Percentiles rank a stretch among this genome's conserved stretches.
Conservation (phyloP, 2,797 vertebrate species). For the Poecilia gillii region DNA sequence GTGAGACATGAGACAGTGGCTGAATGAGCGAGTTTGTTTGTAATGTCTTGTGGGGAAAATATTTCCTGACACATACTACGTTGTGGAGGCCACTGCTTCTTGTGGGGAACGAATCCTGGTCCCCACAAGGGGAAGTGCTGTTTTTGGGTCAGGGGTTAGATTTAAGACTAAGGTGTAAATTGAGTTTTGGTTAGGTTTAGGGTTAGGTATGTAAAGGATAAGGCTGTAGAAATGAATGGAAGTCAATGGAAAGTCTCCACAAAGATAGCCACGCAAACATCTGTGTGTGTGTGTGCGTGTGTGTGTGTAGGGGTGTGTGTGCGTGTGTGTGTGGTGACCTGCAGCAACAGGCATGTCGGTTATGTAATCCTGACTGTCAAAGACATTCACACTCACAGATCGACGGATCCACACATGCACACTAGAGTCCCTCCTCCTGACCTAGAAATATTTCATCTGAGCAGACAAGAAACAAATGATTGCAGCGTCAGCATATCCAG, state of each 20-base stretch:
- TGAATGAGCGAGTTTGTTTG: not conserved
- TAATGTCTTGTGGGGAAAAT: too few species aligned
- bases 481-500: conserved; percentile 35
- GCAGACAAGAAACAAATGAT: conserved; percentile 39
- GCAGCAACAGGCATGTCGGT: conserved; percentile 63
- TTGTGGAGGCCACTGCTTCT: too few species aligned
- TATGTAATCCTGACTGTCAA: conserved; percentile 72
- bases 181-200: too few species aligned
- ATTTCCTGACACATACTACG: too few species aligned
- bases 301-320: not conserved
- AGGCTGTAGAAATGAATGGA: too few species aligned
- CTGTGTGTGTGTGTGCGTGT: not conserved
- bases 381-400: conserved; percentile 46
- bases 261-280: too few species aligned
- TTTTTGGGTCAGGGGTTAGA: too few species aligned
- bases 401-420: conserved; percentile 9
- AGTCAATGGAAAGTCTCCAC: too few species aligned
- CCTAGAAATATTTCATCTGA: conserved; percentile 47
- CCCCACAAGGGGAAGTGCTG: too few species aligned
- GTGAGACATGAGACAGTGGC: conserved; percentile 1
- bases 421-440: conserved; percentile 24
- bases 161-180: too few species aligned
- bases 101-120: too few species aligned
- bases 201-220: too few species aligned
- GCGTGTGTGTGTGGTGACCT: conserved; percentile 42